Base-by-base conservation (phyloP, 2,888 invertebrate species). In the Syrista parreyssii region DNA sequence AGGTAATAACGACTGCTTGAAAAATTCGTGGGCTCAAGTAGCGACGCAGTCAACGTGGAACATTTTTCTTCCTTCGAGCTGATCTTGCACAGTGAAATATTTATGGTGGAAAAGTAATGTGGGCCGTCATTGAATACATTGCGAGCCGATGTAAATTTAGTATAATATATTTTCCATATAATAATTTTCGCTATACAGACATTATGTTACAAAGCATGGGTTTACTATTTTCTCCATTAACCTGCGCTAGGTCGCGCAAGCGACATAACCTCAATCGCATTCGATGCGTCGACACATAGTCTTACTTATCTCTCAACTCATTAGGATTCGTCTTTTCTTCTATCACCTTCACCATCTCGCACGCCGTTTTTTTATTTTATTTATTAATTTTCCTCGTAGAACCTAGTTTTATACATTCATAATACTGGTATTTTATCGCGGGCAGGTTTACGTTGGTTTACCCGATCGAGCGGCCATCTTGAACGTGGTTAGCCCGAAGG, bases 111-210 rank as follows among this genome's bases (percentile, higher is more conserved):
- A 15, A 9, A 23, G 23, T 6, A n/a, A n/a, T n/a, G n/a, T n/a
- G n/a, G 55, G 55, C 23, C 1, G 9, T 1, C 2, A 2, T 55
- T 1, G 9, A 23, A 55, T 55, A 23, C 23, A 55, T 23, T 40
- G 55, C 23, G n/a, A 34, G 71, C 12, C 34, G 79, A 82, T 81
- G 79, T 91, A 91, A 91, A 91, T 91, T 91, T 86, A 89, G 90
- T 91, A 91, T 91, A 91, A 91, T 91, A 91, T 91, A 91, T 91
- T 91, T 91, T 91, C 89, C 90, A 91, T 91, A 88, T 91, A 91
- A 89, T 90, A 88, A 89, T 91, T 91, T 88, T 91, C 89, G 91
- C 91, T 91, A 91, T 91, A 91, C 91, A 91, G 90, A 91, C 90
- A 91, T 88, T 91, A 91, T 91, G 85, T 90, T 91, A 91, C 91